Percentiles rank a stretch among this genome's conserved stretches.
Conservation (phyloP, 2,113 vertebrate species). For the Hyla sarda region DNA sequence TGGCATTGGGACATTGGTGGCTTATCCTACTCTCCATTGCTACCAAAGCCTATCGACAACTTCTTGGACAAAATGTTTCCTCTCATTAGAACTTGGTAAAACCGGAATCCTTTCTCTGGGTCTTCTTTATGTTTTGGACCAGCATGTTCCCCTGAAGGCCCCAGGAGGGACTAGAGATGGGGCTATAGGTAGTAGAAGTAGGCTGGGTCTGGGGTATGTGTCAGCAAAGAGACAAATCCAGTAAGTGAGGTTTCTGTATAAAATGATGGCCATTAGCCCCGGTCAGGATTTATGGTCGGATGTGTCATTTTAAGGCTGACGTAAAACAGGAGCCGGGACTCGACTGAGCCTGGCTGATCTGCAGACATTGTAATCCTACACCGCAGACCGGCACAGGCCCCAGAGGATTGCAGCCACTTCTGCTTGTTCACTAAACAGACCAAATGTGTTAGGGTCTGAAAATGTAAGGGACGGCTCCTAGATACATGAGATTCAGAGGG, state of each 20-base stretch:
- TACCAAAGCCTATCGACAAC: not conserved
- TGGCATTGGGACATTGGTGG: not conserved
- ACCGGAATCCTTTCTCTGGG: not conserved
- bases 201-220: not conserved
- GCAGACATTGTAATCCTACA: constrained; percentile 6
- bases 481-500: not conserved
- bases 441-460: constrained; percentile 11
- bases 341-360: not conserved
- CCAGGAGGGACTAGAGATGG: not conserved
- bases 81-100: not conserved
- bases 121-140: too few species aligned
- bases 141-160: too few species aligned
- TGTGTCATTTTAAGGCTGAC: constrained; percentile 26
- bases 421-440: not conserved
- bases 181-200: not conserved
- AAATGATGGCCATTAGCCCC: constrained; percentile 14
- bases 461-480: not conserved
- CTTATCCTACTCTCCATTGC: too few species aligned
- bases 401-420: constrained; percentile 24
- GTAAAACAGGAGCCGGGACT: constrained; percentile 15
- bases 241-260: not conserved
- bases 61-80: not conserved
- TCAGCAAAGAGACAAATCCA: not conserved
- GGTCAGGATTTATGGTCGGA: not conserved
- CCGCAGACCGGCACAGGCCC: not conserved